Percentiles rank a stretch among this genome's conserved stretches.
phyloP scores from a whole-genome alignment of 1,140 invertebrate species.

The Zaprionus ghesquierei region DNA sequence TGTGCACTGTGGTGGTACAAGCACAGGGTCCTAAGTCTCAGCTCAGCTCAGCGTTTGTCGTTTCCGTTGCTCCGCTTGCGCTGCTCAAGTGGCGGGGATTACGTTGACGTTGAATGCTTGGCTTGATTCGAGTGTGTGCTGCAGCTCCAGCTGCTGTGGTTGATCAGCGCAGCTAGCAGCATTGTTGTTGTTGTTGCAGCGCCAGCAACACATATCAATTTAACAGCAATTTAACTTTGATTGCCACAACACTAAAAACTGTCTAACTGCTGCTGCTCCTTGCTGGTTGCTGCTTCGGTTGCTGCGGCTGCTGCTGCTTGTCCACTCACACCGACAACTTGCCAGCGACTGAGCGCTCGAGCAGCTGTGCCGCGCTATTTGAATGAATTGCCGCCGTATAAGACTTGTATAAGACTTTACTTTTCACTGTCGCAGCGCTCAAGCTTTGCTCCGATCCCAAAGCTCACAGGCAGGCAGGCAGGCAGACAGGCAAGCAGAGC shows the following conservation, averaged over 20 bases:
- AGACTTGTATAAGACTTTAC: constrained; percentile 42
- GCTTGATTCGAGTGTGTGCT: constrained; percentile 53
- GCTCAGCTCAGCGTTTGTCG: not conserved
- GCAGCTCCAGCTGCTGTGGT: not conserved
- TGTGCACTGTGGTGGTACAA: constrained; percentile 26
- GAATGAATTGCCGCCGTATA: constrained; percentile 55
- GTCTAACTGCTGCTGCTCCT: not conserved
- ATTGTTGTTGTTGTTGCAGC: constrained; percentile 1
- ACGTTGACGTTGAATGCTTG: constrained; percentile 73
- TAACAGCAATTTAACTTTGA: constrained; percentile 45
- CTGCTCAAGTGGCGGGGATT: constrained; percentile 66
- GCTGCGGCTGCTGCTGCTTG: constrained; percentile 21
- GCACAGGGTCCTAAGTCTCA: not conserved
- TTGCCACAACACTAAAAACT: constrained; percentile 29
- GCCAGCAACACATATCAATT: constrained; percentile 25
- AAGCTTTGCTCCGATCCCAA: constrained; percentile 17
- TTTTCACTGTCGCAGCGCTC: not conserved
- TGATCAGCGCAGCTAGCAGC: not conserved
- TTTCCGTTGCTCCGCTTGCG: constrained; percentile 1
- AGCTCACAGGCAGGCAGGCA: constrained; percentile 25
- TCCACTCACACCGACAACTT: constrained; percentile 72
- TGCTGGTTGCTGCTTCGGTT: constrained; percentile 7
- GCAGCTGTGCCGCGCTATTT: constrained; percentile 75
- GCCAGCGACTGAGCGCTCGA: constrained; percentile 69
- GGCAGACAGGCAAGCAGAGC: constrained; percentile 2